Base-by-base conservation (phyloP, 2,797 vertebrate genomes). In the Pangasius macronema region DNA sequence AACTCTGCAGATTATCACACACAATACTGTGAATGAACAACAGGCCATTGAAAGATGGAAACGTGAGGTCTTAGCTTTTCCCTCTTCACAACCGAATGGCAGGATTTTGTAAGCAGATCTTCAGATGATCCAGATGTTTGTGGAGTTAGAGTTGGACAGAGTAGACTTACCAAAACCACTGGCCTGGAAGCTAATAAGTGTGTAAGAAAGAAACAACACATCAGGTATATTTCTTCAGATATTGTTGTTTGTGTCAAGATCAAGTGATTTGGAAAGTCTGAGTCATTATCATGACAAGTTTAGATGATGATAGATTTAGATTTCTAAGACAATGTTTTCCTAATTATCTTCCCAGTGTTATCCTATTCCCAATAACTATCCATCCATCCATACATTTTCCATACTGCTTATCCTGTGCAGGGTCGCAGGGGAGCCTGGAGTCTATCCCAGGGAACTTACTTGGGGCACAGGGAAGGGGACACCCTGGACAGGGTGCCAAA, bases 101-200 rank as follows among this genome's bases (percentile, higher is more conserved):
- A 82, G 49, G 46, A 42, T 87, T 88, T 82, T 82, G 80, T 84
- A 89, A 88, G 73, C 36, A 81, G 86, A 73, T 76, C 87, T 76
- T 87, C 67, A 72, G 70, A 57, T 84, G 76, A 83, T 83, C 79
- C 55, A 59, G 57, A 73, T 80, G 80, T 88, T 77, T 75, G 70
- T 77, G 11, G 24, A 80, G 80, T 55, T 59, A 46, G 81, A 65
- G 80, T 76, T 59, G 57, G 61, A 87, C 59, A 72, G 20, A 24
- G 39, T 63, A 61, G 75, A 80, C 30, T 42, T 49, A 77, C 46
- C 75, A 59, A 76, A 73, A 55, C 59, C 42, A 76, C 46, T 39
- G 46, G 46, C 9, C 27, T 49, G 51, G 36, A n/a, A 79, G 46
- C 16, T 49, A 72, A 87, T 53, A 55, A 36, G n/a, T 22, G 27